Percentiles rank a stretch among this genome's conserved stretches.
These are phyloP conservation scores for Actenoides lindsayi DNA, from an alignment of 2,113 vertebrate genomes.

Conservation along the genomic window DNA sequence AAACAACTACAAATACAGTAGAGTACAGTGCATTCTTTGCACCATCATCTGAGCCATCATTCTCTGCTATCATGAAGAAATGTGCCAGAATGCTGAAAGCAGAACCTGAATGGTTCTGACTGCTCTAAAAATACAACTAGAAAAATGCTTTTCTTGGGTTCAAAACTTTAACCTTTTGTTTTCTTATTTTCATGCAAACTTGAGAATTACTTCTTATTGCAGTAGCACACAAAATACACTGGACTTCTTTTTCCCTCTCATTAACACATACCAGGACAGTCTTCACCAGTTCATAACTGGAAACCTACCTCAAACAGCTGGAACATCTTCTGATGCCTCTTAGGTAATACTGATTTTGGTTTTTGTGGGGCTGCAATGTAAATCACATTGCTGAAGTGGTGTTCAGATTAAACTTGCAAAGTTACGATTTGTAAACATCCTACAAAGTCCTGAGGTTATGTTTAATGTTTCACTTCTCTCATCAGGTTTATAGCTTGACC, in stretches of 20 bases:
- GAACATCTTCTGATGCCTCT: background rate
- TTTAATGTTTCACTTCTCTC: background rate
- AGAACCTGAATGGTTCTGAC: background rate
- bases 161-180: background rate
- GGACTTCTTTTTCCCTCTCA: background rate
- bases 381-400: background rate
- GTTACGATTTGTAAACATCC: background rate
- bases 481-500: background rate
- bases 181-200: background rate
- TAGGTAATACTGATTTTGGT: rapidly evolving
- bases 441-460: background rate
- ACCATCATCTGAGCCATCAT: background rate
- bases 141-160: background rate
- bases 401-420: background rate
- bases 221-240: background rate
- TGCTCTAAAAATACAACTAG: background rate
- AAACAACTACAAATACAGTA: rapidly evolving
- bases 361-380: background rate
- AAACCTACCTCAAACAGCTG: background rate
- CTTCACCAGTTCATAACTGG: background rate
- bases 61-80: background rate
- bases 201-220: background rate
- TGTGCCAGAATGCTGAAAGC: background rate
- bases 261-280: background rate
- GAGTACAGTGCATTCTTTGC: background rate